phyloP scores from a whole-genome alignment of 2,888 invertebrate species.

The Unio delphinus region DNA sequence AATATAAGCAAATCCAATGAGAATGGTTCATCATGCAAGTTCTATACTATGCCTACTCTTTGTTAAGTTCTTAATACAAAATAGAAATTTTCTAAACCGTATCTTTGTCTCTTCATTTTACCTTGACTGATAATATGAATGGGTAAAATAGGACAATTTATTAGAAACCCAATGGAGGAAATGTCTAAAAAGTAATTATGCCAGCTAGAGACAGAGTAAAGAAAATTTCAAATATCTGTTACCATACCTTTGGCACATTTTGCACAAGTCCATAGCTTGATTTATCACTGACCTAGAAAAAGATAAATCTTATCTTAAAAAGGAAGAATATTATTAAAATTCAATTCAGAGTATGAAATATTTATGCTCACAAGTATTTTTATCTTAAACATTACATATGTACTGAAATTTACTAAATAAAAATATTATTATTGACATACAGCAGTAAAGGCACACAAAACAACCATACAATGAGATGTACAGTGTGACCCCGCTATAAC shows the following conservation, averaged over 20 bases:
- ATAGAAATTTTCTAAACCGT: background rate
- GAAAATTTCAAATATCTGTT: background rate
- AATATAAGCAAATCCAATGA: too few relatives aligned
- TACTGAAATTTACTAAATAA: too few relatives aligned
- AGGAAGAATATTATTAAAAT: background rate
- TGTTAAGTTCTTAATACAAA: background rate
- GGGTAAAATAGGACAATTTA: background rate
- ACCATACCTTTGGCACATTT: constrained; percentile 53
- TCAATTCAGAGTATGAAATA: background rate
- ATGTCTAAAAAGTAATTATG: too few relatives aligned
- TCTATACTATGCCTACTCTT: too few relatives aligned
- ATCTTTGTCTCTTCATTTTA: background rate
- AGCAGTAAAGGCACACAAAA: too few relatives aligned
- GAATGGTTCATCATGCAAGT: too few relatives aligned
- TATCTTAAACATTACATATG: too few relatives aligned
- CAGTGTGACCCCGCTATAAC: too few relatives aligned
- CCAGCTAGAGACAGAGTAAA: too few relatives aligned
- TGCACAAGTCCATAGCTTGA: constrained; percentile 56
- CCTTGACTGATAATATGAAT: background rate
- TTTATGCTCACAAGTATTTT: too few relatives aligned
- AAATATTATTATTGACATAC: too few relatives aligned
- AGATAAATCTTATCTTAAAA: constrained; percentile 4
- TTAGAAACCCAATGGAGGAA: background rate
- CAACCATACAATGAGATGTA: too few relatives aligned
- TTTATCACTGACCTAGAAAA: constrained; percentile 56